Evolutionary conservation across 1,140 invertebrate species (phyloP), one percentile per base, ranked within the genome.

Genomic region (Ruditapes philippinarum): DNA sequence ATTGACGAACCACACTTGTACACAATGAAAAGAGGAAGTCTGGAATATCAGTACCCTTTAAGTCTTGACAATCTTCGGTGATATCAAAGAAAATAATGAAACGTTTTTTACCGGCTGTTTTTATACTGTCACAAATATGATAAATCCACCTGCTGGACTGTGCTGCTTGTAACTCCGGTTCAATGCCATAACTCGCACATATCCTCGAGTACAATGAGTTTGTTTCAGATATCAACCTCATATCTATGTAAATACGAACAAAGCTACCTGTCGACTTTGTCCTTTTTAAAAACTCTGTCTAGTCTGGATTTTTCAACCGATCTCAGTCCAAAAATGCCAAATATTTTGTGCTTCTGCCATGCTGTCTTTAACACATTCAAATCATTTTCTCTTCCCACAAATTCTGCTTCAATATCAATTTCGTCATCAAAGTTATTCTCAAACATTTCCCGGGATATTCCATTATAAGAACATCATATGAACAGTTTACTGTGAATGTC

Each of bases 231-330:
- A 74, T 0, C 31, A 57, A 22, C 22, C 38, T 49, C 36, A 85
- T 4, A 49, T 85, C 70, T 17, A 84, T 62, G 7, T 25, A 11
- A 33, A 84, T 65, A 70, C 70, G 51, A n/a, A 79, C 3, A 4
- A 31, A 22, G 45, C 17, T 11, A 45, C 22, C 1, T 14, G 31
- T 17, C 17, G n/a, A 12, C 22, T 70, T 49, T 12, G 19, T 22
- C 11, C 25, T 25, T 14, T 42, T 40, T 49, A 88, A 33, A 51
- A 85, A 85, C 40, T 85, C 49, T 28, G 57, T 78, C 9, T 9
- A 81, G n/a, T 28, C 82, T 74, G 3, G 89, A 90, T 36, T 84
- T 90, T 5, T 82, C 89, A 33, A 90, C 82, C 40, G 80, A 85
- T 78, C 74, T 42, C 25, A 85, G 42, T 45, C 81, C 89, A 81